A percentile compares a stretch with the other conserved stretches of the same genome.
phyloP scores from a whole-genome alignment of 2,888 invertebrate species.

The Chesias legatella region DNA sequence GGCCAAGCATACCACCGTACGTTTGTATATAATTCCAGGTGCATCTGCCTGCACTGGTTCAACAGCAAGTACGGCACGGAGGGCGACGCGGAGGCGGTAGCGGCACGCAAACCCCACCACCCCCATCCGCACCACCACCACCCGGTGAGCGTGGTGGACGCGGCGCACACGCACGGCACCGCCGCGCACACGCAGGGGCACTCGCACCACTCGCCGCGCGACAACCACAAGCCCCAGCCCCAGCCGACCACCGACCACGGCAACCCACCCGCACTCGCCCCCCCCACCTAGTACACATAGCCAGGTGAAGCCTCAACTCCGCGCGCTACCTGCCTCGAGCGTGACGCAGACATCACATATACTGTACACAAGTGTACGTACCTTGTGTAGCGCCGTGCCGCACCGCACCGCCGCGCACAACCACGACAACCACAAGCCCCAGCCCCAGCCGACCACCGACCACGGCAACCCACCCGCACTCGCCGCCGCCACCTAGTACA shows the following conservation, averaged over 20 bases:
- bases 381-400: conserved; percentile 11
- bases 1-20: too few relatives aligned
- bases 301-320: too few relatives aligned
- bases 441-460: neutral
- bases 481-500: too few relatives aligned
- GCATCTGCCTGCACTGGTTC: conserved; percentile 84
- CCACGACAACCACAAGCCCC: neutral
- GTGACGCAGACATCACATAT: too few relatives aligned
- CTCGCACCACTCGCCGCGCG: neutral
- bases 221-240: neutral
- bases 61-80: conserved; percentile 70
- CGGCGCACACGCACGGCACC: conserved; percentile 9
- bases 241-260: neutral
- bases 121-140: conserved; percentile 5
- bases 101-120: conserved; percentile 36
- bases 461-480: too few relatives aligned
- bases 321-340: too few relatives aligned
- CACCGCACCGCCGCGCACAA: conserved; percentile 8
- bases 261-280: neutral
- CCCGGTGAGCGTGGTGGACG: conserved; percentile 6
- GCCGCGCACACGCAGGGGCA: conserved; percentile 13
- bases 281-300: too few relatives aligned
- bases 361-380: too few relatives aligned
- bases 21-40: too few relatives aligned
- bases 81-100: conserved; percentile 56